Conservation (phyloP, 2,888 invertebrate species). For the Cylindroiulus punctatus region DNA sequence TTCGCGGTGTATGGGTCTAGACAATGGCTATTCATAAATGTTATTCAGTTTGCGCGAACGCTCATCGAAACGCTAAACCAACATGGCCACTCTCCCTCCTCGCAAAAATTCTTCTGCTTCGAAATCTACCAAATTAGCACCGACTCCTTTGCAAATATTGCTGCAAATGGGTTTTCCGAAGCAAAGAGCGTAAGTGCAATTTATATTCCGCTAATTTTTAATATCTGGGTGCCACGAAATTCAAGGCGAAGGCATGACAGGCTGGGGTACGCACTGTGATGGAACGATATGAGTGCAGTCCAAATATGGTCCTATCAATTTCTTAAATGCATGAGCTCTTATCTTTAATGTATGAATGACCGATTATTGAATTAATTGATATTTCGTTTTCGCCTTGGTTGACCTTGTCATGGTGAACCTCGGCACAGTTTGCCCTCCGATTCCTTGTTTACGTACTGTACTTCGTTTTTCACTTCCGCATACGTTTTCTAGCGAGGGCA, state of each 20-base stretch:
- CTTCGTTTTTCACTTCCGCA: constrained; percentile 9
- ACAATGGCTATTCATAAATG: too few species aligned
- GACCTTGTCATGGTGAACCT: too few species aligned
- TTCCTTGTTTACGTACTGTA: background rate
- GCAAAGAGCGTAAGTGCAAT: constrained; percentile 81
- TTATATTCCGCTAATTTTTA: background rate
- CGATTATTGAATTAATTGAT: too few species aligned
- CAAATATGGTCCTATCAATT: too few species aligned
- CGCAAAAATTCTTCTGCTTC: constrained; percentile 79
- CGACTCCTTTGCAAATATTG: constrained; percentile 82
- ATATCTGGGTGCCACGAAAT: background rate
- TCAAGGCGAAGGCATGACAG: background rate
- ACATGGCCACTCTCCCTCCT: constrained; percentile 81
- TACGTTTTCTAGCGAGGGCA: background rate
- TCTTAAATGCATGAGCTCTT: too few species aligned
- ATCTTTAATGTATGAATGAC: too few species aligned
- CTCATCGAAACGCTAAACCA: background rate
- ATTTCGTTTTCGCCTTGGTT: too few species aligned
- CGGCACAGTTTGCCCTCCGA: background rate
- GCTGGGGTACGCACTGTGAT: background rate
- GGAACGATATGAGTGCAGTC: background rate
- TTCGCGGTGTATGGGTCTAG: too few species aligned
- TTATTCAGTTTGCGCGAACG: too few species aligned
- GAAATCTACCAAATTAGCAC: constrained; percentile 77
- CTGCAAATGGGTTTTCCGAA: constrained; percentile 90